Evolutionary conservation across 1,140 invertebrate genomes (phyloP).

Genomic region (Orussus abietinus): DNA sequence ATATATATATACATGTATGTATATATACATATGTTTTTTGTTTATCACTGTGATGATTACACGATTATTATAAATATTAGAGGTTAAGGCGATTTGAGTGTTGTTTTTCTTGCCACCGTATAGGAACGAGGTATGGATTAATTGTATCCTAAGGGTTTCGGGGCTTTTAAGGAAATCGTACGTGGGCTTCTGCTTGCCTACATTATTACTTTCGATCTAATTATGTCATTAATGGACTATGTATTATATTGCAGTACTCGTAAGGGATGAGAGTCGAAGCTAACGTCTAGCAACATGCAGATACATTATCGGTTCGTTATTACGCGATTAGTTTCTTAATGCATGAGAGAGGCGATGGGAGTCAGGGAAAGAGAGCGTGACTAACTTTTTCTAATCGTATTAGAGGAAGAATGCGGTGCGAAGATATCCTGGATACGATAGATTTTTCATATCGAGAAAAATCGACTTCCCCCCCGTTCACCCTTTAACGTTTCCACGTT

Average conservation of each 20-base stretch:
- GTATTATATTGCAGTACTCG: constrained; percentile 32
- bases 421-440: too few species aligned
- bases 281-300: constrained; percentile 29
- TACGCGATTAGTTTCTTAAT: too few species aligned
- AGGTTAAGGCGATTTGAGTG: constrained; percentile 44
- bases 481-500: too few species aligned
- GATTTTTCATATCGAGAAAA: too few species aligned
- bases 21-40: constrained; percentile 48
- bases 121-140: constrained; percentile 17
- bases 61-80: constrained; percentile 47
- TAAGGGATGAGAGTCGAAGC: constrained; percentile 22
- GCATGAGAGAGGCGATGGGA: too few species aligned
- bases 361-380: too few species aligned
- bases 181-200: constrained; percentile 36
- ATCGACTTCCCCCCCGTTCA: too few species aligned
- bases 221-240: constrained; percentile 35
- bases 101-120: constrained; percentile 46
- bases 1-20: constrained; percentile 21
- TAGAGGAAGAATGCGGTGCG: too few species aligned
- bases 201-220: constrained; percentile 34
- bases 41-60: constrained; percentile 53
- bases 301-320: too few species aligned
- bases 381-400: too few species aligned
- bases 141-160: constrained; percentile 27
- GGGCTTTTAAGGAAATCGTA: constrained; percentile 25